Percentiles rank a stretch among this genome's conserved stretches.
Conservation (phyloP, 2,888 invertebrate genomes). For the Apeira syringaria region DNA sequence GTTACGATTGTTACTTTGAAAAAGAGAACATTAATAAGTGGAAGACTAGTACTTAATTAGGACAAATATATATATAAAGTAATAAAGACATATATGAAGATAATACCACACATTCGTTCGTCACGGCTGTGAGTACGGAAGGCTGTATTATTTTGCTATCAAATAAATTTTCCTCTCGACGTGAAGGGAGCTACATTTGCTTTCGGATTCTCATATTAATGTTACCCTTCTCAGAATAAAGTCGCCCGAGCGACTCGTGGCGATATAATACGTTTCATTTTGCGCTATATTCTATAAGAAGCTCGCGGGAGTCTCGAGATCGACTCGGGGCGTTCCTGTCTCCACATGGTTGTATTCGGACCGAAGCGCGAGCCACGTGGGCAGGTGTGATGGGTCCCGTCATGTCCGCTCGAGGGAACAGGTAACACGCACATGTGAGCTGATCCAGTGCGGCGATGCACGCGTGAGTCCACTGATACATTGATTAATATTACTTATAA, state of each 20-base stretch:
- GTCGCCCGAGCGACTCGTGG: slow-evolving; percentile 40
- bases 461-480: slow-evolving; percentile 18
- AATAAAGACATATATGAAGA: too few species aligned
- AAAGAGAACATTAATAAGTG: too few species aligned
- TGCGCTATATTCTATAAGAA: slow-evolving; percentile 42
- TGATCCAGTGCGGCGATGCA: slow-evolving; percentile 20
- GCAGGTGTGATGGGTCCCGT: slow-evolving; percentile 29
- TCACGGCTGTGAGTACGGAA: too few species aligned
- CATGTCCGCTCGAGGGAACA: slow-evolving; percentile 19
- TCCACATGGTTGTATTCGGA: slow-evolving; percentile 45
- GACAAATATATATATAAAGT: too few species aligned
- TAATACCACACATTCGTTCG: too few species aligned
- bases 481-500: slow-evolving; percentile 21
- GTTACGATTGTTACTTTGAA: too few species aligned
- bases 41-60: too few species aligned
- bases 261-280: slow-evolving; percentile 44
- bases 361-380: slow-evolving; percentile 28
- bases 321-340: slow-evolving; percentile 39
- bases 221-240: slow-evolving; percentile 35
- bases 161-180: slow-evolving; percentile 39
- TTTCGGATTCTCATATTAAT: slow-evolving; percentile 37
- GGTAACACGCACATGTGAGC: too few species aligned
- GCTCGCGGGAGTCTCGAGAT: slow-evolving; percentile 53
- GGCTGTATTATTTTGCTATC: slow-evolving; percentile 37
- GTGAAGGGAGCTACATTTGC: slow-evolving; percentile 35